These are phyloP conservation scores for Halictus quadricinctus DNA, from an alignment of 2,888 invertebrate genomes.

Conservation along the genomic window DNA sequence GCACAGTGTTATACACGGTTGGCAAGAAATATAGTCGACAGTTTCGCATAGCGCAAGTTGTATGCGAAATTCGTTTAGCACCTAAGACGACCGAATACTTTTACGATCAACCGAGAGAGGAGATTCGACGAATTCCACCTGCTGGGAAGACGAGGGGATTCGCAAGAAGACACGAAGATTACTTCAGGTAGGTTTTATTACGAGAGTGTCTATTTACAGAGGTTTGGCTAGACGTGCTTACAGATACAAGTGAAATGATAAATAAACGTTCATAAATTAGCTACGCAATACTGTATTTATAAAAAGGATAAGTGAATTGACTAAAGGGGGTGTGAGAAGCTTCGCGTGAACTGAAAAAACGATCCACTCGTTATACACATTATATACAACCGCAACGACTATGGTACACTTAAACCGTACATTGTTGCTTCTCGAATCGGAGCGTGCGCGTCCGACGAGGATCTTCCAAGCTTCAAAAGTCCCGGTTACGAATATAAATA, in stretches of 20 bases:
- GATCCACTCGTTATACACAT: conserved; percentile 75
- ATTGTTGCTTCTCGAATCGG: conserved; percentile 31
- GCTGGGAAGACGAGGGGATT: not conserved
- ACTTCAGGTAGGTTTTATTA: conserved; percentile 76
- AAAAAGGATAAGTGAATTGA: conserved; percentile 52
- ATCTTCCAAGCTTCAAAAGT: conserved; percentile 37
- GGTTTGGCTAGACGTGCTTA: conserved; percentile 76
- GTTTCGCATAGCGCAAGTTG: too few relatives aligned
- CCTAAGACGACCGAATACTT: not conserved
- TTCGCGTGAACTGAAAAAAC: conserved; percentile 61
- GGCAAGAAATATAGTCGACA: too few relatives aligned
- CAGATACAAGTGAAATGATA: conserved; percentile 65
- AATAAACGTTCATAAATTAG: conserved; percentile 75
- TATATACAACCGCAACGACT: conserved; percentile 76
- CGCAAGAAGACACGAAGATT: conserved; percentile 15
- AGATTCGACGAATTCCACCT: not conserved
- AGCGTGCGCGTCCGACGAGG: conserved; percentile 17
- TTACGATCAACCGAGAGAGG: not conserved
- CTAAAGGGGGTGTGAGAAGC: conserved; percentile 49
- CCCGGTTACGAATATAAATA: conserved; percentile 64
- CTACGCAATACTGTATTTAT: conserved; percentile 76
- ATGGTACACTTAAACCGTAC: conserved; percentile 51
- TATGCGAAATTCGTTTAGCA: not conserved
- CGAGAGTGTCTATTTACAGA: conserved; percentile 80
- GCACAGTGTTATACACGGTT: not conserved